These are phyloP conservation scores for Sinotaia quadrata DNA, from an alignment of 2,888 invertebrate species.

Conservation along the genomic window DNA sequence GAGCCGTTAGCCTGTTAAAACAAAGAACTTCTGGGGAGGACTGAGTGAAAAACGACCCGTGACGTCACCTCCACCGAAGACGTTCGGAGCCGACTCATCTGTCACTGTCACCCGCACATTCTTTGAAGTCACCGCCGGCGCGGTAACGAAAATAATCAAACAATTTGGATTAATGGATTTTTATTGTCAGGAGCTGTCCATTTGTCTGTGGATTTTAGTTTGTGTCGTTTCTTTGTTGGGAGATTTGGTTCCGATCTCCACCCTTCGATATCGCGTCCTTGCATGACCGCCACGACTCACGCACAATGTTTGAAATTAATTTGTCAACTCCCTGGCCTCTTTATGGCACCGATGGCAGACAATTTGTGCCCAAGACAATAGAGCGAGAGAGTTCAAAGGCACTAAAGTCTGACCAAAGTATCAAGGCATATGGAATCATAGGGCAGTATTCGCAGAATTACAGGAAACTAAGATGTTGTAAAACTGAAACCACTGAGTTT, in stretches of 20 bases:
- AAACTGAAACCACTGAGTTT: no score
- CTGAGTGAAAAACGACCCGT: slow-evolving; percentile 20
- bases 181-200: slow-evolving; percentile 32
- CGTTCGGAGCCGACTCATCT: slow-evolving; percentile 13
- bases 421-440: slow-evolving; percentile 1
- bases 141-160: slow-evolving; percentile 28
- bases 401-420: background rate
- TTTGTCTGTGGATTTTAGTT: slow-evolving; percentile 29
- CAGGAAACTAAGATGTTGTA: no score
- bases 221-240: slow-evolving; percentile 12
- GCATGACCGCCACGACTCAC: background rate
- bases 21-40: slow-evolving; percentile 19
- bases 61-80: slow-evolving; percentile 20
- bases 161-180: slow-evolving; percentile 33
- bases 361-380: slow-evolving; percentile 15
- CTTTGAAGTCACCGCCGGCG: slow-evolving; percentile 23
- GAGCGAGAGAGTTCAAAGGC: background rate
- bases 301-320: slow-evolving; percentile 25
- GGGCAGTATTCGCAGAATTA: no score
- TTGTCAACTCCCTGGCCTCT: slow-evolving; percentile 19
- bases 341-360: slow-evolving; percentile 11
- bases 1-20: slow-evolving; percentile 15
- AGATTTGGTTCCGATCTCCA: background rate
- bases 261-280: background rate
- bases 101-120: slow-evolving; percentile 14